Evolutionary conservation across 2,113 vertebrate genomes (phyloP), one percentile per base, ranked within the genome.

Genomic region (Varanus komodoensis): DNA sequence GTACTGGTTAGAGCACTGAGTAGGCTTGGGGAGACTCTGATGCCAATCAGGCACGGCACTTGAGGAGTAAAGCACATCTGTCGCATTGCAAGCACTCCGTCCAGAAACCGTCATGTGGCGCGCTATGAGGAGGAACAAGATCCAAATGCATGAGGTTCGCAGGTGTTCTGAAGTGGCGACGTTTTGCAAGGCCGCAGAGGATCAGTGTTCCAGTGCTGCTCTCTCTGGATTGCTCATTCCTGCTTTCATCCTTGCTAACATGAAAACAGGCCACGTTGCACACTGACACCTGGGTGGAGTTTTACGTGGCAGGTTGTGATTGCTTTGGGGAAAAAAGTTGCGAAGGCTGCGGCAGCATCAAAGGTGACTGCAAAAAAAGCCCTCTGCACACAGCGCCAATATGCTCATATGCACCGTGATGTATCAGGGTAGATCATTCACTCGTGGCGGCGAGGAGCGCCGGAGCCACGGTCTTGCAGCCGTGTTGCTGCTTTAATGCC

Each of bases 281-380:
- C 74, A 0, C 23, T 95, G 95, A 89, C 86, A 88, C 94, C 93
- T 92, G 87, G 50, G 38, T 83, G 80, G 82, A 90, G 88, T 92
- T 95, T 95, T 92, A 82, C 84, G 2, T 89, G 92, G 90, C 93
- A 93, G 90, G 87, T 34, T 89, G 74, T 83, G 88, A 86, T 86
- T 14, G 34, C 19, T 52, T 34, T 57, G 69, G 25, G 9, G 6
- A 50, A 7, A 54, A 93, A 89, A 84, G 79, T 89, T 93, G 91
- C 34, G 78, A 90, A 95, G 90, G 57, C 83, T 92, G 79, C 75
- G 69, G 84, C 80, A 91, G 57, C 86, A 87, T 68, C 8, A 73
- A 79, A 73, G 94, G 84, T 81, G 81, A 90, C 73, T 25, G 71
- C 19, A 68, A 89, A 71, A 81, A 94, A 93, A 88, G 74, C 34